Conservation (phyloP, 1,140 invertebrate species). For the Trichonephila clavata region DNA sequence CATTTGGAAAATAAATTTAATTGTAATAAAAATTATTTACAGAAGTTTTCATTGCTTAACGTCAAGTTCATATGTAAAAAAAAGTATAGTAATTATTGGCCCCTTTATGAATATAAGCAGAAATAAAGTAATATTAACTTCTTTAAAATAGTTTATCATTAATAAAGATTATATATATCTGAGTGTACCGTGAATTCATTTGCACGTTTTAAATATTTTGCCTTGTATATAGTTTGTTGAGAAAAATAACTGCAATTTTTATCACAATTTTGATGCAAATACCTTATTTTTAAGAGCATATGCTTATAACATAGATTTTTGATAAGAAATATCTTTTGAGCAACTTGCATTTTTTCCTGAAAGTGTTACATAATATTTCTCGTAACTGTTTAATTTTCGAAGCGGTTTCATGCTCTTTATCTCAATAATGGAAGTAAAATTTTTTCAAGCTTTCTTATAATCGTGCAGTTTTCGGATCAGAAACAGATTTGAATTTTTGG, state of each 20-base stretch:
- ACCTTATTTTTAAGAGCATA: neutral
- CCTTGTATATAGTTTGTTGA: neutral
- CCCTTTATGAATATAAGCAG: too few relatives aligned
- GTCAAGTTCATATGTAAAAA: too few relatives aligned
- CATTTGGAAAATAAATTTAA: too few relatives aligned
- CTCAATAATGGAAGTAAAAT: neutral
- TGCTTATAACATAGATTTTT: neutral
- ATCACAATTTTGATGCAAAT: neutral
- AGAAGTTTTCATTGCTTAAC: too few relatives aligned
- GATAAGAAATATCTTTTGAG: neutral
- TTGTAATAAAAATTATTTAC: too few relatives aligned
- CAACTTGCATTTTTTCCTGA: neutral
- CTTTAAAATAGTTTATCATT: neutral
- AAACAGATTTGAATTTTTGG: neutral
- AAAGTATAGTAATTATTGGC: too few relatives aligned
- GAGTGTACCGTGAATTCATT: neutral
- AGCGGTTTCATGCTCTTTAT: neutral
- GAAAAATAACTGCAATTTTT: neutral
- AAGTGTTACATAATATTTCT: neutral
- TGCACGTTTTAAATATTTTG: neutral
- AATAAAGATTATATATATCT: neutral
- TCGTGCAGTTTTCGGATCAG: neutral
- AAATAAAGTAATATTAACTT: neutral
- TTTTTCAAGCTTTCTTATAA: neutral
- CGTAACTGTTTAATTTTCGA: neutral